Base-by-base conservation (phyloP, 2,113 vertebrate genomes). In the Halichoerus grypus region DNA sequence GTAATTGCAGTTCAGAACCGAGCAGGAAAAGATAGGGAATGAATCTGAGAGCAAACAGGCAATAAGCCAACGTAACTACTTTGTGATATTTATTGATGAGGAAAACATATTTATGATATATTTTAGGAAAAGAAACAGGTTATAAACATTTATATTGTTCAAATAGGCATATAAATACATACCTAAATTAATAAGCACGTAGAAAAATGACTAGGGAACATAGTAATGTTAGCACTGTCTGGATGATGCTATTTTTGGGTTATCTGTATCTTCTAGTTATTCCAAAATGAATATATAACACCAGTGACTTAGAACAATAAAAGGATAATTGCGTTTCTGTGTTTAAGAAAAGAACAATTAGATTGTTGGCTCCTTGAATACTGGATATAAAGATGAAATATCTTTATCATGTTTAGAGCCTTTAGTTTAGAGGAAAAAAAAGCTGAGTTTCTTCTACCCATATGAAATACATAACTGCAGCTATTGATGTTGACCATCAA, bases 141-240 rank as follows among this genome's bases (percentile, higher is more conserved):
- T 79, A 88, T 28, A 49, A 57, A 81, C 15, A 21, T 53, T 59
- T 80, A 28, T n/a, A 67, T 53, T 87, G 55, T 77, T 46, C 53
- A 95, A 82, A 63, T 63, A 79, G 24, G 4, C 67, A 63, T 18
- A 63, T 10, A 87, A 57, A 53, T 59, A 63, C 4, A n/a, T 39
- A 74, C 19, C 31, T 26, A 84, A 19, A 74, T 84, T 57, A 2
- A 57, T 42, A 88, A 63, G 22, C 33, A 91, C 14, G 9, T 36
- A 65, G 65, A 94, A 91, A 83, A 93, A 59, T n/a, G 16, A 82
- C 91, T 83, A 72, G 26, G 91, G 63, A 84, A 88, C n/a, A 65
- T 4, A 88, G 76, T 67, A 61, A 69, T 53, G 71, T 86, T 57
- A 74, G 42, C 26, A 51, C 79, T 21, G 0, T 63, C 36, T 88